Base-by-base conservation (phyloP, 2,888 invertebrate species). In the Epsilonema sp. region DNA sequence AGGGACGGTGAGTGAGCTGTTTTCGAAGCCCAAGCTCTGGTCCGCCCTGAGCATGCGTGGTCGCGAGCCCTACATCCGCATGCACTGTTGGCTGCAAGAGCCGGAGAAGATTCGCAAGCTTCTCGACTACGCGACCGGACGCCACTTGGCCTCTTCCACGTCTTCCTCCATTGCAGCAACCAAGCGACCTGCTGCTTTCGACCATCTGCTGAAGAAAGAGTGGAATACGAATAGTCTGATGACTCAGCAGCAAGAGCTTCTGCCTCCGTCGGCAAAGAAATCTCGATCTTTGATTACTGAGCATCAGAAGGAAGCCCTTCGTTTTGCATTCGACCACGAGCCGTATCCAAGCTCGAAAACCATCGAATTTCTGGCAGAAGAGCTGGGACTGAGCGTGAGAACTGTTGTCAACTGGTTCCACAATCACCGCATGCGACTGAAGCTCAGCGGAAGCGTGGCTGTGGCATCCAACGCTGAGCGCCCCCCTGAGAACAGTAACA, bases 361-460 rank as follows among this genome's bases (percentile, higher is more conserved):
- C 49, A 89, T 94, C 55, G 92, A 94, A 66, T 87, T 87, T 63
- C 74, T 97, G 49, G 89, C 92, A 26, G 76, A 78, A 26, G 89
- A 90, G 67, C 72, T 97, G 47, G 82, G 80, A 8, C 74, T 99
- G 37, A 84, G 87, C 4, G 81, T 89, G 44, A 76, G 94, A 56
- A 94, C 94, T 46, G 92, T 99, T 60, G 90, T 90, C 51, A 97
- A 97, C 70, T 97, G 97, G 97, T 97, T 97, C 75, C 94, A 97
- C 74, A 97, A 97, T 67, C 92, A 97, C 67, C 78, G 97, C 58
- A 97, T 97, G 87, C 76, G 97, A 52, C 76, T 89, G 64, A 92
- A 92, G 70, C 84, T 22, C 11, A 8, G 4, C 4, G 19, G 16
- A n/a, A 20, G 5, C 11, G 47, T 3, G 24, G 21, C 25, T 13